Evolutionary conservation across 2,797 vertebrate genomes (phyloP).

Genomic region (Petrocephalus sullivani): DNA sequence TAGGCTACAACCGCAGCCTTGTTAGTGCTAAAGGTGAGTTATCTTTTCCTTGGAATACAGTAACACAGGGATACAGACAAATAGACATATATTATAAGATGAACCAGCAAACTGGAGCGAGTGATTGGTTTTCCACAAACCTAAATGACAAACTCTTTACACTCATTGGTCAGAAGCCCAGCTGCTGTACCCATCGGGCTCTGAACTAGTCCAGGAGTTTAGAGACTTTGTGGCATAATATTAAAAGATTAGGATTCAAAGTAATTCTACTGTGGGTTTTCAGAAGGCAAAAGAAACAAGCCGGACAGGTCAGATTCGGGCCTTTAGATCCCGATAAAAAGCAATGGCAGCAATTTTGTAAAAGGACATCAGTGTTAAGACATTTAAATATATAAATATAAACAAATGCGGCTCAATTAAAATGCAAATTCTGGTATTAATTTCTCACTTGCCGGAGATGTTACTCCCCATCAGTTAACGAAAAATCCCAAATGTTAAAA

Average conservation of each 20-base stretch:
- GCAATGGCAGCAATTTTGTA: background rate
- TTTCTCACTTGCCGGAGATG: background rate
- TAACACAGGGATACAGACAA: background rate
- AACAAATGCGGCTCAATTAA: background rate
- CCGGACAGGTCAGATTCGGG: background rate
- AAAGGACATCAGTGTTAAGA: background rate
- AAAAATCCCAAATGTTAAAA: constrained; percentile 1
- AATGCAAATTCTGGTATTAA: background rate
- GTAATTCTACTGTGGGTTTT: background rate
- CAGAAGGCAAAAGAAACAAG: background rate
- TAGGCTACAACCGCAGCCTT: constrained; percentile 94
- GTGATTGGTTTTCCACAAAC: background rate
- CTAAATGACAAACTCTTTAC: background rate
- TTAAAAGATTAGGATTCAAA: background rate
- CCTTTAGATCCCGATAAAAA: background rate
- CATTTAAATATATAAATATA: background rate
- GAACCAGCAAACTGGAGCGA: background rate
- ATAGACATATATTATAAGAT: background rate
- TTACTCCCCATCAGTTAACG: background rate
- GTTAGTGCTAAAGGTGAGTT: constrained; percentile 83
- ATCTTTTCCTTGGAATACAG: background rate
- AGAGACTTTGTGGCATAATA: background rate
- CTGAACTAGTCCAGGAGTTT: background rate
- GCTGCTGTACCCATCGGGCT: background rate
- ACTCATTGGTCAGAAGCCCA: background rate